Conservation (phyloP, 1,140 invertebrate genomes). For the Achatina immaculata region DNA sequence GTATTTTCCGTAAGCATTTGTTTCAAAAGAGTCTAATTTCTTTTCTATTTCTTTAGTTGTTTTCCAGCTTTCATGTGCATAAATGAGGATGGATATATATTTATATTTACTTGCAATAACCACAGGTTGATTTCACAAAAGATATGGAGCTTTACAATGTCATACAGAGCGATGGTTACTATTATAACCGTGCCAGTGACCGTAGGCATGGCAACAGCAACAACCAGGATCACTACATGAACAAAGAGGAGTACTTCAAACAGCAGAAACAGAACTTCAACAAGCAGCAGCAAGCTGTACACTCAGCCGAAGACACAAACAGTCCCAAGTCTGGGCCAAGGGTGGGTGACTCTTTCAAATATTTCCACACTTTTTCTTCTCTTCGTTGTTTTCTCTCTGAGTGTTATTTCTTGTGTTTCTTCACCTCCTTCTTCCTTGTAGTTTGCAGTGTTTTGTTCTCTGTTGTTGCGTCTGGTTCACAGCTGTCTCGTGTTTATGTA, state of each 20-base stretch:
- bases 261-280: slow-evolving; percentile 40
- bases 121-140: slow-evolving; percentile 84
- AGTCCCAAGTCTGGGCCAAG: slow-evolving; percentile 1
- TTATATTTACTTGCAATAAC: too few species aligned
- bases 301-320: not conserved
- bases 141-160: slow-evolving; percentile 75
- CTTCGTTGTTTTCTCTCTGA: not conserved
- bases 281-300: slow-evolving; percentile 9
- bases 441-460: too few species aligned
- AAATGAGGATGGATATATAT: too few species aligned
- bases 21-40: too few species aligned
- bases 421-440: too few species aligned
- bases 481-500: too few species aligned
- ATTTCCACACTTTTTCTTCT: not conserved
- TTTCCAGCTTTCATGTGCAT: too few species aligned
- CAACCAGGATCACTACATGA: slow-evolving; percentile 30
- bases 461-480: too few species aligned
- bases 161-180: slow-evolving; percentile 66
- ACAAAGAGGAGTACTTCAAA: slow-evolving; percentile 47
- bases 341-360: slow-evolving; percentile 2
- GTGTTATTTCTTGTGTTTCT: not conserved
- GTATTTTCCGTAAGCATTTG: too few species aligned
- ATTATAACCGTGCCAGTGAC: slow-evolving; percentile 59
- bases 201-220: slow-evolving; percentile 43
- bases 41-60: too few species aligned